Percentiles rank a stretch among this genome's conserved stretches.
phyloP scores from a whole-genome alignment of 2,888 invertebrate genomes.

The Palloptera scutellata region DNA sequence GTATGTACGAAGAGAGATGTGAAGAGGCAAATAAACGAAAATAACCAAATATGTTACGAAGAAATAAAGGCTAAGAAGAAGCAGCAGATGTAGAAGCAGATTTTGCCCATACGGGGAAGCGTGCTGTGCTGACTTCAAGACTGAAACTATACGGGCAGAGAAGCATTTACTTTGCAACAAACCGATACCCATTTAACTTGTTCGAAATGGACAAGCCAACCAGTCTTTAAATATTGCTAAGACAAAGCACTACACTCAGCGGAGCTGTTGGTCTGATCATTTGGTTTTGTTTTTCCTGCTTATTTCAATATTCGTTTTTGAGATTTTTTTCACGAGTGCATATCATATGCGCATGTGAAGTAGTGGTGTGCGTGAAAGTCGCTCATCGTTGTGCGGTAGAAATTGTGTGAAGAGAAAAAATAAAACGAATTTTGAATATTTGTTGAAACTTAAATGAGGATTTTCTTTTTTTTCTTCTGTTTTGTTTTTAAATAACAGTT shows the following conservation, averaged over 20 bases:
- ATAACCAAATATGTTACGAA: background rate
- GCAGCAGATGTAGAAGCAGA: background rate
- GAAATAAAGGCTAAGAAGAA: background rate
- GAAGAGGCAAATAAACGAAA: background rate
- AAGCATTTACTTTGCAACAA: background rate
- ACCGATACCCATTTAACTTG: conserved; percentile 40
- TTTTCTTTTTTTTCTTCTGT: too few relatives aligned
- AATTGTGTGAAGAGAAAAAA: too few relatives aligned
- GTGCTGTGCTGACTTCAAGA: too few relatives aligned
- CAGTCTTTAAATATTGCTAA: conserved; percentile 38
- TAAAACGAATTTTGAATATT: too few relatives aligned
- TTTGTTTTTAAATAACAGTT: too few relatives aligned
- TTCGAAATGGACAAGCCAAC: conserved; percentile 35
- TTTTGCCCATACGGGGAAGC: background rate
- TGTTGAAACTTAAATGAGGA: too few relatives aligned
- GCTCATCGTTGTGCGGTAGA: too few relatives aligned
- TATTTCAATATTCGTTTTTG: too few relatives aligned
- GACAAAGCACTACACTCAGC: conserved; percentile 31
- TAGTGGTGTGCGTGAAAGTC: too few relatives aligned
- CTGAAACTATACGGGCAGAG: background rate
- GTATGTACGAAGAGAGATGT: background rate
- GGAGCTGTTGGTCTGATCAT: background rate
- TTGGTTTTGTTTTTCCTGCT: too few relatives aligned
- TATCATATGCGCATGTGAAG: too few relatives aligned
- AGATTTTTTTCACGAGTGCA: too few relatives aligned